These are phyloP conservation scores for Coelinius sp. DNA, from an alignment of 2,888 invertebrate genomes.

Conservation along the genomic window DNA sequence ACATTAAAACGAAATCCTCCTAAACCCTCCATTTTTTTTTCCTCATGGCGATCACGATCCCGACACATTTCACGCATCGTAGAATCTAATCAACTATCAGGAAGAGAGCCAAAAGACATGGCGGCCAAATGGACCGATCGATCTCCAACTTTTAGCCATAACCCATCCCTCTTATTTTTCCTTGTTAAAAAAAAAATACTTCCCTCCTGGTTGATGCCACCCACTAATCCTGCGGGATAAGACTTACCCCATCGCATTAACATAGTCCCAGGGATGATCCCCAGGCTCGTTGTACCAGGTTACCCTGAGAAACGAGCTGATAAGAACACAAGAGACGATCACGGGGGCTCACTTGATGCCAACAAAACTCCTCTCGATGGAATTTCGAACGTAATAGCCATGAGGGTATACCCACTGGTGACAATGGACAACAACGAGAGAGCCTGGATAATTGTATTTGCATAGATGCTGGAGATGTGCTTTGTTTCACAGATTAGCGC, in stretches of 20 bases:
- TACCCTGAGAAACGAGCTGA: conserved; percentile 64
- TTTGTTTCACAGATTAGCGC: conserved; percentile 59
- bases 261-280: conserved; percentile 63
- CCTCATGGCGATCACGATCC: conserved; percentile 37
- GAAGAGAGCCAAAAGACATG: background rate
- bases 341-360: conserved; percentile 26
- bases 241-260: conserved; percentile 60
- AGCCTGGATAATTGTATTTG: conserved; percentile 63
- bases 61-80: conserved; percentile 39
- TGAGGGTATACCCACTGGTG: background rate
- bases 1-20: conserved; percentile 1
- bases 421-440: conserved; percentile 18
- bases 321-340: conserved; percentile 57
- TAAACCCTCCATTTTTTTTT: background rate
- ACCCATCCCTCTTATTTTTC: background rate
- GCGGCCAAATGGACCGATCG: conserved; percentile 29
- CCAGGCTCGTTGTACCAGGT: conserved; percentile 61
- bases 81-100: conserved; percentile 31
- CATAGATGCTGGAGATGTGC: conserved; percentile 63
- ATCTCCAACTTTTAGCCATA: background rate
- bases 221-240: conserved; percentile 61
- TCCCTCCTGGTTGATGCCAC: background rate
- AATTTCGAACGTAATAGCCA: background rate
- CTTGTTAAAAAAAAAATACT: conserved; percentile 25
- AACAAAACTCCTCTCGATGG: conserved; percentile 1